phyloP scores from a whole-genome alignment of 2,797 vertebrate species.

The Anguilla marmorata region DNA sequence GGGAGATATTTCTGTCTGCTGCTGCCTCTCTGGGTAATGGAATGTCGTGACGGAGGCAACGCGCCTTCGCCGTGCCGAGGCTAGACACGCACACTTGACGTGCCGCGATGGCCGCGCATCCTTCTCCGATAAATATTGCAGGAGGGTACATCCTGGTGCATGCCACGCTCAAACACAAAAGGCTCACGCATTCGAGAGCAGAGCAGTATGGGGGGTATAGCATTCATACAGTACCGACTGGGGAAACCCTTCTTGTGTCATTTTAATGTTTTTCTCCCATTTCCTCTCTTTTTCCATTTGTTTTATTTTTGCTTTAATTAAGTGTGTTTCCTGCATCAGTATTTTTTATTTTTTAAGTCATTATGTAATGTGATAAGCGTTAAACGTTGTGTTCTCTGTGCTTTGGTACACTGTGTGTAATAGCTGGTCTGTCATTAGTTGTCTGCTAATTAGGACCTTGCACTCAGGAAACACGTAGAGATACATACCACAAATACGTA shows the following conservation, averaged over 20 bases:
- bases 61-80: background rate
- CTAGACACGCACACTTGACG: background rate
- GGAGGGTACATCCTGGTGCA: background rate
- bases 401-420: background rate
- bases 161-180: background rate
- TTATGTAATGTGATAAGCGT: background rate
- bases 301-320: background rate
- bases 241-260: background rate
- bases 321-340: background rate
- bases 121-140: background rate
- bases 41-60: slow-evolving; percentile 21
- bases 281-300: background rate
- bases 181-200: background rate
- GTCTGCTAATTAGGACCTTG: background rate
- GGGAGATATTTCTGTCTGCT: slow-evolving; percentile 2
- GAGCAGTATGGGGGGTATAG: background rate
- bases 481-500: background rate
- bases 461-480: background rate
- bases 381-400: background rate
- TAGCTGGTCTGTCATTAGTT: background rate
- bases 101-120: background rate
- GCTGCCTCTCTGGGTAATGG: slow-evolving; percentile 21
- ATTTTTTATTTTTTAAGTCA: background rate
- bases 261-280: background rate
- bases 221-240: background rate